Percentiles rank a stretch among this genome's conserved stretches.
Evolutionary conservation across 2,113 vertebrate species (phyloP).

Genomic region (Ginglymostoma cirratum): DNA sequence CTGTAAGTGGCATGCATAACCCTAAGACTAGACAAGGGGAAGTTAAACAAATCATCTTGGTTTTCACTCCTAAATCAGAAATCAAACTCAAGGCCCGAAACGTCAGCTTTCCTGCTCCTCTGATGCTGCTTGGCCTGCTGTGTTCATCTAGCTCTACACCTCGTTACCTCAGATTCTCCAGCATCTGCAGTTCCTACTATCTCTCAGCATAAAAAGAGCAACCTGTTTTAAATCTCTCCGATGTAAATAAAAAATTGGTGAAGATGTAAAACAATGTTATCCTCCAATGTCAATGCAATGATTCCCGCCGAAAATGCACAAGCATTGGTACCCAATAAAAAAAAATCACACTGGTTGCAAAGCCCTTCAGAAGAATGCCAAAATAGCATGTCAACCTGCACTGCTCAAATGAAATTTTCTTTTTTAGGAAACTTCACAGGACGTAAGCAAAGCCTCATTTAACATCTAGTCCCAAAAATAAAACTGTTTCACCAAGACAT

Average conservation of each 20-base stretch:
- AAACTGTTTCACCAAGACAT: not conserved
- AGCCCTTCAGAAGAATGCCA: not conserved
- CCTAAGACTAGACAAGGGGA: not conserved
- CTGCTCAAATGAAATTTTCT: not conserved
- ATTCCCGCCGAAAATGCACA: not conserved
- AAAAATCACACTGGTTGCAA: not conserved
- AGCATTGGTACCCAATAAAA: not conserved
- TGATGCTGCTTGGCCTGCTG: too few species aligned
- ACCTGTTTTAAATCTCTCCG: not conserved
- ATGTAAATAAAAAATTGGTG: not conserved
- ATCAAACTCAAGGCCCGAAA: not conserved
- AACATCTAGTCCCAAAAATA: not conserved
- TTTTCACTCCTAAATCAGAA: not conserved
- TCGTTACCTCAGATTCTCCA: too few species aligned
- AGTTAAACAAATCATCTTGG: not conserved
- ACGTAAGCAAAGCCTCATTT: not conserved
- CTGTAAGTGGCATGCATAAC: not conserved
- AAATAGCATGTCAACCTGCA: not conserved
- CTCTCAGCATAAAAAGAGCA: not conserved
- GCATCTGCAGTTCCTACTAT: too few species aligned
- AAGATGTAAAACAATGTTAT: not conserved
- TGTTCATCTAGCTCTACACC: too few species aligned
- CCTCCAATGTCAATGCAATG: not conserved
- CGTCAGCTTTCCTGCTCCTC: too few species aligned
- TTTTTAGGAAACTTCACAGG: not conserved